phyloP scores from a whole-genome alignment of 2,888 invertebrate species.

The Mantis religiosa region DNA sequence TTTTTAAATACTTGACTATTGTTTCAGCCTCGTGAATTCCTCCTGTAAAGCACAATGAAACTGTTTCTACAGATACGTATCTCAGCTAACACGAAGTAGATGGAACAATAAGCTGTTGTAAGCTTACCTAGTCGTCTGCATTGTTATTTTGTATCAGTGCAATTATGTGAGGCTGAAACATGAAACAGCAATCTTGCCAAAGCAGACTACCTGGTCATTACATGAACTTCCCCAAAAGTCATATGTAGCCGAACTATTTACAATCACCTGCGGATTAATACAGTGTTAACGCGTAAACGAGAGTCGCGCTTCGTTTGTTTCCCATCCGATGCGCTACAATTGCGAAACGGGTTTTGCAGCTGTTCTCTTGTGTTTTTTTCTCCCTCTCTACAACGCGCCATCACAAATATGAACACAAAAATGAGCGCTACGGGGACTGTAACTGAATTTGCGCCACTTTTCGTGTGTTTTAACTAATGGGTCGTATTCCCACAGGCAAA shows the following conservation, averaged over 20 bases:
- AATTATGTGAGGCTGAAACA: no score
- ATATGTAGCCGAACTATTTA: neutral
- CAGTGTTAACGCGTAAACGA: neutral
- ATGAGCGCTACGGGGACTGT: neutral
- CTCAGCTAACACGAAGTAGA: no score
- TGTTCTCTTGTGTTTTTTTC: neutral
- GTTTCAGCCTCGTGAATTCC: no score
- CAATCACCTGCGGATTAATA: neutral
- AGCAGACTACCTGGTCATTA: neutral
- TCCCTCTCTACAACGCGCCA: neutral
- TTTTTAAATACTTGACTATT: no score
- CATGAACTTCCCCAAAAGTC: neutral
- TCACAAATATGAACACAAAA: neutral
- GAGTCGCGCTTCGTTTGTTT: neutral
- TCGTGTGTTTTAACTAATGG: neutral
- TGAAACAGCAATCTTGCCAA: neutral
- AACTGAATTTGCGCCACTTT: neutral
- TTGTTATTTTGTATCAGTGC: no score
- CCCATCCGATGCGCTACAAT: neutral
- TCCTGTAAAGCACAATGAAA: no score
- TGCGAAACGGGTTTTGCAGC: neutral
- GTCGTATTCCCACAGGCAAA: neutral
- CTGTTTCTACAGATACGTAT: no score
- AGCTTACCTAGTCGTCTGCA: no score
- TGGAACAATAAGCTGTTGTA: no score